These are phyloP conservation scores for Dryocosmus kuriphilus DNA, from an alignment of 2,888 invertebrate species.

Conservation along the genomic window DNA sequence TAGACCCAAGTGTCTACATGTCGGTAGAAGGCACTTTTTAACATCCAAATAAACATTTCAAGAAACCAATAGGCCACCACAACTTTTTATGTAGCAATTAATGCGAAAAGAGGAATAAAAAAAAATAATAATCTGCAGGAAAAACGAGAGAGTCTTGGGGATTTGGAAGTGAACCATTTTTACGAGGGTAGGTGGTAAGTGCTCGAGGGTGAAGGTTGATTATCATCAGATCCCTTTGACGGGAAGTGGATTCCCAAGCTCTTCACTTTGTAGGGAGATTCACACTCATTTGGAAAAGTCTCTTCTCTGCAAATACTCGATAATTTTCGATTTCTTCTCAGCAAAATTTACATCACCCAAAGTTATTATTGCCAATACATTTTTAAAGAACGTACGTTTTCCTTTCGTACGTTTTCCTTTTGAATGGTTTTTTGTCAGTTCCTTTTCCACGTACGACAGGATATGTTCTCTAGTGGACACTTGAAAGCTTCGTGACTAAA, in stretches of 20 bases:
- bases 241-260: constrained; percentile 65
- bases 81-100: too few relatives aligned
- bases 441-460: not conserved
- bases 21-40: too few relatives aligned
- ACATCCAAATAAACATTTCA: too few relatives aligned
- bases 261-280: constrained; percentile 49
- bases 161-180: constrained; percentile 52
- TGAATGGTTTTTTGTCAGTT: not conserved
- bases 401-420: not conserved
- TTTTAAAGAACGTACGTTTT: too few relatives aligned
- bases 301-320: not conserved
- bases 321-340: not conserved
- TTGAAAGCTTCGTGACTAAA: constrained; percentile 2
- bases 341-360: not conserved
- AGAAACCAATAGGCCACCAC: too few relatives aligned
- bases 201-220: constrained; percentile 66
- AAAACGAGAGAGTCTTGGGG: constrained; percentile 25
- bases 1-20: too few relatives aligned
- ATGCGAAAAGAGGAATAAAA: too few relatives aligned
- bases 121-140: constrained; percentile 8
- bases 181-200: constrained; percentile 53
- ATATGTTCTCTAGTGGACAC: constrained; percentile 2
- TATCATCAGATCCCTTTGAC: constrained; percentile 60
- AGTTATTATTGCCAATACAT: too few relatives aligned
- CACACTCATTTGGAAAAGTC: not conserved